A percentile compares a stretch with the other conserved stretches of the same genome.
Evolutionary conservation across 2,888 invertebrate species (phyloP).

Genomic region (Linnaemya vulpina): DNA sequence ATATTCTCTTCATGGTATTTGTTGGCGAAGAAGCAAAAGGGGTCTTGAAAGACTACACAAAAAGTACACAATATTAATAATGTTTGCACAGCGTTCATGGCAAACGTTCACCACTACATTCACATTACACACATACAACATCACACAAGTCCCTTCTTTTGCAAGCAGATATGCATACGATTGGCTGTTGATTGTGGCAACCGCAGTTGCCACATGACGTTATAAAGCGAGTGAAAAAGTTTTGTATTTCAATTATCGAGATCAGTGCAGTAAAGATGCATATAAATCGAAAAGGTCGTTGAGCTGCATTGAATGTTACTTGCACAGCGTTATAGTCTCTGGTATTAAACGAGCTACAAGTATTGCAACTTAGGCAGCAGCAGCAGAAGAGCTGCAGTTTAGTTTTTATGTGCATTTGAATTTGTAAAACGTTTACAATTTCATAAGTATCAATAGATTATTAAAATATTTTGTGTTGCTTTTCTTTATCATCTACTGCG

Average conservation of each 20-base stretch:
- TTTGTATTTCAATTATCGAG: slow-evolving; percentile 68
- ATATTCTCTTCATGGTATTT: background rate
- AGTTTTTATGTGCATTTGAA: slow-evolving; percentile 21
- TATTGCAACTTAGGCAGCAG: background rate
- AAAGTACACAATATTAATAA: slow-evolving; percentile 35
- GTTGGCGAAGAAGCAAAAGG: background rate
- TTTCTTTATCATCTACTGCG: slow-evolving; percentile 4
- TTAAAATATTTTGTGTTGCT: background rate
- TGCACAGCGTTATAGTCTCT: background rate
- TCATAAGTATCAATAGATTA: slow-evolving; percentile 51
- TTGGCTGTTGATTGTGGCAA: slow-evolving; percentile 28
- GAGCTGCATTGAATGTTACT: slow-evolving; percentile 49
- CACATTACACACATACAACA: background rate
- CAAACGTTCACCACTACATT: background rate
- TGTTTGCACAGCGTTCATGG: background rate
- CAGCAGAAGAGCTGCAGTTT: slow-evolving; percentile 5
- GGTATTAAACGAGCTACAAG: background rate
- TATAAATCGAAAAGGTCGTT: slow-evolving; percentile 43
- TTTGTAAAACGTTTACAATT: slow-evolving; percentile 49
- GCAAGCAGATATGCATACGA: background rate
- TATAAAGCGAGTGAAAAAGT: slow-evolving; percentile 57
- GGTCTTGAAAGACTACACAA: slow-evolving; percentile 11
- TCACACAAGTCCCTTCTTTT: slow-evolving; percentile 3
- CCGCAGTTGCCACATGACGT: slow-evolving; percentile 62
- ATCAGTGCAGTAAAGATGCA: slow-evolving; percentile 33